phyloP scores from a whole-genome alignment of 2,888 invertebrate species.

The Strigamia crassipes region DNA sequence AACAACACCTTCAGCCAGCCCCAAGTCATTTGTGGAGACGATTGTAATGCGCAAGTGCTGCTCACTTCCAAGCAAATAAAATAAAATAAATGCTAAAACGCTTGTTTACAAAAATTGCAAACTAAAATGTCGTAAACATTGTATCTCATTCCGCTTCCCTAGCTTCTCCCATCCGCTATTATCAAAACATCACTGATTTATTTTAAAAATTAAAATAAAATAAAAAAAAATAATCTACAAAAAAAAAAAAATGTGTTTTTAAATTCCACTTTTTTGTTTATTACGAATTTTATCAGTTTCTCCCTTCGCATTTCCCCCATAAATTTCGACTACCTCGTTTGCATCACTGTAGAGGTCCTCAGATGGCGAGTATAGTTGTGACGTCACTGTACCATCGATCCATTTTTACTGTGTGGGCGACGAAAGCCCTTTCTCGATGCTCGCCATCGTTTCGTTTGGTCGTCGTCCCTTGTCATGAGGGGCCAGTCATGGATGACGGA shows the following conservation, averaged over 20 bases:
- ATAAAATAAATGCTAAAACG: no score
- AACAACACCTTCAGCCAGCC: not conserved
- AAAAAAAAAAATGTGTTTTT: no score
- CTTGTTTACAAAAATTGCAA: not conserved
- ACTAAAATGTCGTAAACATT: not conserved
- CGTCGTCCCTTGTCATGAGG: conserved; percentile 27
- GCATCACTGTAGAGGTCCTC: conserved; percentile 33
- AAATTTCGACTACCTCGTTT: conserved; percentile 8
- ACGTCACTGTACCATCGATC: conserved; percentile 13
- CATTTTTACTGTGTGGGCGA: not conserved
- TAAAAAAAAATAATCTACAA: no score
- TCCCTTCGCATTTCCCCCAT: not conserved
- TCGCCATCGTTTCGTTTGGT: conserved; percentile 20
- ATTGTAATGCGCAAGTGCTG: not conserved
- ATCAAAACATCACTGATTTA: not conserved
- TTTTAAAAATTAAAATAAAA: not conserved
- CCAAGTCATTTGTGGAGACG: not conserved
- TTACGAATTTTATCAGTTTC: not conserved
- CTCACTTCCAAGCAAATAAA: no score
- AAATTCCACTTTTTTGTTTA: not conserved
- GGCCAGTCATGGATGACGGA: conserved; percentile 40
- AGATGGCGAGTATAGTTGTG: not conserved
- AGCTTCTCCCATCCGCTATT: not conserved
- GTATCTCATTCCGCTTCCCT: not conserved
- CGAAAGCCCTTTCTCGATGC: conserved; percentile 27